Percentiles rank a stretch among this genome's conserved stretches.
Evolutionary conservation across 1,140 invertebrate genomes (phyloP).

Genomic region (Apis dorsata): DNA sequence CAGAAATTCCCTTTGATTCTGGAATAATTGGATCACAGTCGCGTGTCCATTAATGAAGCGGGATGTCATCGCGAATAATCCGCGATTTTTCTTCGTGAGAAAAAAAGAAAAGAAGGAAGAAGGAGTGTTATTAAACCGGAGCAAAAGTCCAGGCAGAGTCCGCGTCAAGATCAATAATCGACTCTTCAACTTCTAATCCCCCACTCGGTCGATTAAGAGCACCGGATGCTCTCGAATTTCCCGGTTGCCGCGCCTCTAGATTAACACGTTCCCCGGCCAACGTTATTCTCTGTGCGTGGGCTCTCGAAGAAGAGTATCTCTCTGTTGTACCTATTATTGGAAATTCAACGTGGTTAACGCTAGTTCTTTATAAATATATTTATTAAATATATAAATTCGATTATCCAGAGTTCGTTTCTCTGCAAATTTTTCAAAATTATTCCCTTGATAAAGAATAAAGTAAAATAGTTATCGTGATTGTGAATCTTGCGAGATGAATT

Average conservation of each 20-base stretch:
- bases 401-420: no score
- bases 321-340: background rate
- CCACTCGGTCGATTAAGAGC: slow-evolving; percentile 7
- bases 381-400: no score
- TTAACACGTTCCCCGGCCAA: background rate
- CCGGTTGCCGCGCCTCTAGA: background rate
- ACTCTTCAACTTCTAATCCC: slow-evolving; percentile 13
- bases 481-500: no score
- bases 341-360: no score
- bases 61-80: background rate
- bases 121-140: background rate
- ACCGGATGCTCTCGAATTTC: slow-evolving; percentile 7
- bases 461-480: no score
- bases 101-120: background rate
- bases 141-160: background rate
- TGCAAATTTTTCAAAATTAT: no score
- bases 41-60: slow-evolving; percentile 22
- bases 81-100: background rate
- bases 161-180: slow-evolving; percentile 15
- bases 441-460: no score
- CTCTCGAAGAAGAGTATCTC: background rate
- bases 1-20: background rate
- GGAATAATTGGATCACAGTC: slow-evolving; percentile 22
- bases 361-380: no score
- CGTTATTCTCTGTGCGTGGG: background rate